Evolutionary conservation across 53 echinoderm and acorn worm species (phyloP).

Genomic region (Temnopleurus reevesii): DNA sequence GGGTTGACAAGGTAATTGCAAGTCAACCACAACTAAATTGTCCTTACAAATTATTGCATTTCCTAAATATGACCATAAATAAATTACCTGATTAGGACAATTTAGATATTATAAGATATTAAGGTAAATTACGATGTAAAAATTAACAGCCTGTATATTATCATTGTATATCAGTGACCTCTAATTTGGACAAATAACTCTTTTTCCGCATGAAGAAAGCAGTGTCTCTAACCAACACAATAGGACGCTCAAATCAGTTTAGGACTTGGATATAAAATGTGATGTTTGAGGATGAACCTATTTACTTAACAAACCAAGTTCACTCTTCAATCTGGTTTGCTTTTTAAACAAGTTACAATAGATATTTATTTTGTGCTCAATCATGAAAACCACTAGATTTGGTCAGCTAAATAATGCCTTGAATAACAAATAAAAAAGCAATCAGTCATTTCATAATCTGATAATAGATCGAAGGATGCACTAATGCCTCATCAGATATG

Average conservation of each 20-base stretch:
- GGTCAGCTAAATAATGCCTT: not conserved
- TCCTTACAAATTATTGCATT: no score
- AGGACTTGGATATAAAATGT: not conserved
- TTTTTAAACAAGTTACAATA: no score
- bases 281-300: not conserved
- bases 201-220: not conserved
- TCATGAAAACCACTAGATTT: not conserved
- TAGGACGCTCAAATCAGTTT: not conserved
- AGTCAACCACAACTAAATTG: no score
- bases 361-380: constrained; percentile 13
- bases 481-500: no score
- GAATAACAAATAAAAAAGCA: constrained; percentile 3
- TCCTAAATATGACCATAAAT: no score
- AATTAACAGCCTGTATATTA: no score
- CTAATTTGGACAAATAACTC: not conserved
- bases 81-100: no score
- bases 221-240: not conserved
- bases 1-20: no score
- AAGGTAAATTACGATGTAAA: no score
- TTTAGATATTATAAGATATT: no score
- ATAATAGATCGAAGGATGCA: not conserved
- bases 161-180: no score
- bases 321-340: not conserved
- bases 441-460: not conserved
- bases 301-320: not conserved